Evolutionary conservation across 2,888 invertebrate genomes (phyloP).

Genomic region (Zootermopsis nevadensis): DNA sequence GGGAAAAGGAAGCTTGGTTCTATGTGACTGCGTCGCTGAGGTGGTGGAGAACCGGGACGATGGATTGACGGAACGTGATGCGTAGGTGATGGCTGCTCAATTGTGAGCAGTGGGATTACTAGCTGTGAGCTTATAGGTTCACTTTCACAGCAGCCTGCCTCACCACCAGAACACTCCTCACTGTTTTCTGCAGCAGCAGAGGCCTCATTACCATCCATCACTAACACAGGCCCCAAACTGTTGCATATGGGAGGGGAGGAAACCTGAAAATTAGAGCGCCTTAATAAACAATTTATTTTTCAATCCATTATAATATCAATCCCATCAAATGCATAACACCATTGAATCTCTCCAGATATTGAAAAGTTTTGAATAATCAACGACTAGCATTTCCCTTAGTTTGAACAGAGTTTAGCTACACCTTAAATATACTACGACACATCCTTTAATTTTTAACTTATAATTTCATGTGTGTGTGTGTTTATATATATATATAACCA

Average conservation of each 20-base stretch:
- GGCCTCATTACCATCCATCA: neutral
- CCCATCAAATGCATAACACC: no score
- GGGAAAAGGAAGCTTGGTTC: slow-evolving; percentile 62
- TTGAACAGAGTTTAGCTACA: no score
- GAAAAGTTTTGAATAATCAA: no score
- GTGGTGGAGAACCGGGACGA: slow-evolving; percentile 69
- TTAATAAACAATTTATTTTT: neutral
- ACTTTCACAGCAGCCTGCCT: slow-evolving; percentile 58
- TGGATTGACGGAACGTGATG: slow-evolving; percentile 62
- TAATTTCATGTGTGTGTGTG: no score
- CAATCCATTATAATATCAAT: neutral
- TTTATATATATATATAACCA: no score
- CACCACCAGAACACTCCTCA: slow-evolving; percentile 51
- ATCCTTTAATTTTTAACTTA: no score
- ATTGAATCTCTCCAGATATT: no score
- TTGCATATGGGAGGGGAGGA: neutral
- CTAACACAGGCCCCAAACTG: slow-evolving; percentile 15
- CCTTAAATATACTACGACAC: no score
- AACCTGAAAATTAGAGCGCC: neutral
- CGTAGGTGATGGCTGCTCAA: slow-evolving; percentile 78
- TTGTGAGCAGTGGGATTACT: slow-evolving; percentile 73
- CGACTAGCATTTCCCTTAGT: no score
- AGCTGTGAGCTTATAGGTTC: slow-evolving; percentile 63
- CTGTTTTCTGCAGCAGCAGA: neutral
- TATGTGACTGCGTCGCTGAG: slow-evolving; percentile 63